phyloP scores from a whole-genome alignment of 2,113 vertebrate genomes.

The Cryptotis parvus region DNA sequence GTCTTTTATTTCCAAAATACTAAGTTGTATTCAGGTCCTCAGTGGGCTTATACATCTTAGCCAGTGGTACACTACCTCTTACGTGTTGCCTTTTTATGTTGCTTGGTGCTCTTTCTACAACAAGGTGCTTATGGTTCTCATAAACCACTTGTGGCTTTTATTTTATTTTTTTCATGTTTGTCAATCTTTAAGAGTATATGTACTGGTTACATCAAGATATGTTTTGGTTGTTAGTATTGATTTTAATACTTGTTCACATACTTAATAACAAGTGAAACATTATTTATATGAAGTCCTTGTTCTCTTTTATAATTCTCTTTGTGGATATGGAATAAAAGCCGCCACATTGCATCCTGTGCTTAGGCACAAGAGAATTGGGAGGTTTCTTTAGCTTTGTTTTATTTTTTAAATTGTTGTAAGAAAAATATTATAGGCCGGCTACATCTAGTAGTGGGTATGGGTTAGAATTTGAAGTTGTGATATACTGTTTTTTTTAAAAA shows the following conservation, averaged over 20 bases:
- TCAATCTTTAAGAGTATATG: constrained; percentile 90
- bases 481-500: constrained; percentile 83
- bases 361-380: constrained; percentile 77
- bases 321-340: constrained; percentile 85
- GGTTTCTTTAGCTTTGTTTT: constrained; percentile 60
- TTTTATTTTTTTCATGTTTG: constrained; percentile 80
- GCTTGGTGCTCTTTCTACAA: constrained; percentile 86
- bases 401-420: constrained; percentile 84
- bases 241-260: constrained; percentile 89
- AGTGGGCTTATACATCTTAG: constrained; percentile 90
- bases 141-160: constrained; percentile 71
- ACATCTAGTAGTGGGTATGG: constrained; percentile 78
- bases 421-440: constrained; percentile 83
- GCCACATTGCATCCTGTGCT: constrained; percentile 88
- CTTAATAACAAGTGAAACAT: constrained; percentile 86
- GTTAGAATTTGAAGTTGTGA: constrained; percentile 78
- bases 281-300: constrained; percentile 95
- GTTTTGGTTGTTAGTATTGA: constrained; percentile 90
- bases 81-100: constrained; percentile 86
- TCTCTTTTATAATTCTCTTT: constrained; percentile 86
- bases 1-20: constrained; percentile 85
- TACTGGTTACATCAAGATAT: constrained; percentile 96
- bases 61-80: constrained; percentile 97
- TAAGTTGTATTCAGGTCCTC: constrained; percentile 87
- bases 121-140: constrained; percentile 88